Percentiles rank a stretch among this genome's conserved stretches.
Conservation (phyloP, 2,113 vertebrate genomes). For the Thymallus thymallus region DNA sequence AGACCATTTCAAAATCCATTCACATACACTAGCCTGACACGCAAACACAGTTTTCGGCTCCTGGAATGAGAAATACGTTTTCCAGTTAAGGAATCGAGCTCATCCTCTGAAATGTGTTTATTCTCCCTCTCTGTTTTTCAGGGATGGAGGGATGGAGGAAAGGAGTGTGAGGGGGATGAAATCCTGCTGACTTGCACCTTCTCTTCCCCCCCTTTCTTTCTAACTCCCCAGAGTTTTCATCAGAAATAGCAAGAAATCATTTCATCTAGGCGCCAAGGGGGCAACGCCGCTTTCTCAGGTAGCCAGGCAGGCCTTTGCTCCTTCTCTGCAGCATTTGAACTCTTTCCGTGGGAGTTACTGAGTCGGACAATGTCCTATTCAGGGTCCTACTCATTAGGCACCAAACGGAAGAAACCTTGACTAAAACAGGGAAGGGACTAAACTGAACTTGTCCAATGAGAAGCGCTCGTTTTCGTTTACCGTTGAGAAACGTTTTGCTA, state of each 20-base stretch:
- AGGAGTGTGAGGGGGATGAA: slow-evolving; percentile 19
- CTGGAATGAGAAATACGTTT: slow-evolving; percentile 25
- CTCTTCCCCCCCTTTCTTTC: slow-evolving; percentile 28
- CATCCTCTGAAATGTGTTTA: slow-evolving; percentile 48
- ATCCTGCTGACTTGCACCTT: slow-evolving; percentile 64
- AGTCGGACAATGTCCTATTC: not conserved
- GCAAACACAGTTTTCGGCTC: not conserved
- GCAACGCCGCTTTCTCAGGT: slow-evolving; percentile 34
- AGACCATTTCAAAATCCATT: not conserved
- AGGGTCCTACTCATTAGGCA: too few relatives aligned
- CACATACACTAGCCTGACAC: not conserved
- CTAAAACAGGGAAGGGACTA: not conserved
- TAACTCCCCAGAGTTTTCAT: slow-evolving; percentile 51
- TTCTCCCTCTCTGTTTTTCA: slow-evolving; percentile 12
- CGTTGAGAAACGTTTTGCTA: too few relatives aligned
- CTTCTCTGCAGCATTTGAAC: slow-evolving; percentile 27
- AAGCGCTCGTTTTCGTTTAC: too few relatives aligned
- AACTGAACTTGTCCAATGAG: too few relatives aligned
- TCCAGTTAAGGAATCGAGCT: slow-evolving; percentile 18
- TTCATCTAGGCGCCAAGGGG: slow-evolving; percentile 55
- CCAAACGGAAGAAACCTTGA: too few relatives aligned
- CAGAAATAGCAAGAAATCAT: slow-evolving; percentile 48
- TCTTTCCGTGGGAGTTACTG: not conserved
- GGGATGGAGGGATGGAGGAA: slow-evolving; percentile 2
- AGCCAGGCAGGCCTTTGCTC: too few relatives aligned